These are phyloP conservation scores for Agonum fuliginosum DNA, from an alignment of 2,888 invertebrate genomes.

Conservation along the genomic window DNA sequence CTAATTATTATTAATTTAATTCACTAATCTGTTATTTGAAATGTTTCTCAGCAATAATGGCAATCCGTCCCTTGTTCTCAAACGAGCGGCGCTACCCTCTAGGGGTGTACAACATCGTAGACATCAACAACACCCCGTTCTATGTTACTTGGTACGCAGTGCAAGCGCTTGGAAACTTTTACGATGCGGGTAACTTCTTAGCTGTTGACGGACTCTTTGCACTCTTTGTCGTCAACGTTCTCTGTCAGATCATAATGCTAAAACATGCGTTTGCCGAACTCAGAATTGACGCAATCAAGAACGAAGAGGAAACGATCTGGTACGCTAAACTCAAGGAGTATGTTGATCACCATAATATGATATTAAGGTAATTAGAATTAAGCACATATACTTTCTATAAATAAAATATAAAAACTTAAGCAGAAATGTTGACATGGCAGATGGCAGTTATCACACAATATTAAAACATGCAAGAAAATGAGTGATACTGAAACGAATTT, in stretches of 20 bases:
- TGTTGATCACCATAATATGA: conserved; percentile 55
- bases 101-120: conserved; percentile 44
- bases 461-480: too few relatives aligned
- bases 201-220: conserved; percentile 45
- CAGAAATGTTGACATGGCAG: too few relatives aligned
- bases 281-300: conserved; percentile 19
- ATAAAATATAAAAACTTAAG: not conserved
- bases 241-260: conserved; percentile 47
- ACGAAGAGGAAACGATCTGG: conserved; percentile 15
- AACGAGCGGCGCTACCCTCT: conserved; percentile 36
- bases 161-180: conserved; percentile 29
- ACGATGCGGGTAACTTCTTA: conserved; percentile 18
- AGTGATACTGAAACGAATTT: too few relatives aligned
- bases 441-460: too few relatives aligned
- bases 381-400: not conserved
- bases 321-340: conserved; percentile 45
- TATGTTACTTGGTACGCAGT: not conserved
- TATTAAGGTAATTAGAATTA: conserved; percentile 13
- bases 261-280: conserved; percentile 29
- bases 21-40: not conserved
- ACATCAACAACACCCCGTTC: conserved; percentile 34
- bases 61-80: conserved; percentile 18
- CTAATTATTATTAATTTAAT: too few relatives aligned
- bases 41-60: not conserved
- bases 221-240: conserved; percentile 35